phyloP scores from a whole-genome alignment of 1,140 invertebrate species.

The Drosophila lacertosa region DNA sequence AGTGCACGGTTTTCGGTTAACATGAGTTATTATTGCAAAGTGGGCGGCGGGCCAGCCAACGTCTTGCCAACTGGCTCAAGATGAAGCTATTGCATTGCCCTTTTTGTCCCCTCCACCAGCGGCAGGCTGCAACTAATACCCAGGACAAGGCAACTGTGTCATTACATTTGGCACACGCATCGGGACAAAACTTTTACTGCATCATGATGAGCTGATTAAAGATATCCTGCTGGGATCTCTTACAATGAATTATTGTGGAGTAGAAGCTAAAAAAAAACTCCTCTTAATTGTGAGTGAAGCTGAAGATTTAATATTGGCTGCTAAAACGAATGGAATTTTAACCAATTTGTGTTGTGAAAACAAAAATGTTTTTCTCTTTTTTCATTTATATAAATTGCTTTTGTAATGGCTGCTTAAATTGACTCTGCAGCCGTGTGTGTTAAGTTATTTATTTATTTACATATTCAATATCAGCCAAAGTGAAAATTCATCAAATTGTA shows the following conservation, averaged over 20 bases:
- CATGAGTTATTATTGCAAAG: conserved; percentile 75
- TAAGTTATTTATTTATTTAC: no score
- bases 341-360: no score
- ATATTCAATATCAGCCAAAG: no score
- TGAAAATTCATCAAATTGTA: no score
- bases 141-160: conserved; percentile 5
- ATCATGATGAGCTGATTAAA: conserved; percentile 23
- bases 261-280: no score
- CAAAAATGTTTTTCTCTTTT: no score
- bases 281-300: no score
- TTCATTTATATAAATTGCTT: no score
- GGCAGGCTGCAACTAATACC: conserved; percentile 20
- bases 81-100: conserved; percentile 44
- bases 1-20: conserved; percentile 75
- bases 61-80: conserved; percentile 59
- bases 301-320: background rate
- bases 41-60: conserved; percentile 39
- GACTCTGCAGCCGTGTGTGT: no score
- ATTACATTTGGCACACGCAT: conserved; percentile 18
- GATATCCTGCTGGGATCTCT: conserved; percentile 8
- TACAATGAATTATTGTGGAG: background rate
- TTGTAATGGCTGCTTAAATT: no score
- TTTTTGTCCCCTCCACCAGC: conserved; percentile 28
- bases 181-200: conserved; percentile 11
- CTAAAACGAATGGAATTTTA: no score